These are phyloP conservation scores for Geotrypetes seraphini DNA, from an alignment of 2,797 vertebrate genomes.

Conservation along the genomic window DNA sequence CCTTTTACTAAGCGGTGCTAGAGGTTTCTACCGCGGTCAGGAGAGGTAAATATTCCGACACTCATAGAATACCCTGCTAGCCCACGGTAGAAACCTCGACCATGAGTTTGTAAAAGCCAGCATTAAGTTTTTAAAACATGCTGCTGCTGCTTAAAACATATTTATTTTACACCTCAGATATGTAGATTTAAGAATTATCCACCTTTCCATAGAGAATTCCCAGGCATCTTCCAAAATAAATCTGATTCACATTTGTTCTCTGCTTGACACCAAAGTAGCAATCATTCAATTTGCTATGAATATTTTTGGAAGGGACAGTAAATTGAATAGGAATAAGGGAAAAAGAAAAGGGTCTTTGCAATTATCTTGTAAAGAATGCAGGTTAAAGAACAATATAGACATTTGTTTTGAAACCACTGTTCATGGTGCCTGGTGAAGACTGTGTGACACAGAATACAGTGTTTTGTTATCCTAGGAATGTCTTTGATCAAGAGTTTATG, in stretches of 20 bases:
- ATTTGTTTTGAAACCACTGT: constrained; percentile 55
- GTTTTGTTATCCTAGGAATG: constrained; percentile 83
- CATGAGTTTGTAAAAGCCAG: no score
- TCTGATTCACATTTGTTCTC: not conserved
- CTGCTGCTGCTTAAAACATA: no score
- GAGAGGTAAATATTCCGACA: no score
- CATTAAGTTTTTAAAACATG: no score
- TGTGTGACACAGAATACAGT: constrained; percentile 63
- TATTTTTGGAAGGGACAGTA: constrained; percentile 8
- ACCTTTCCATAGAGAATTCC: no score
- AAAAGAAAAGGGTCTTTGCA: constrained; percentile 25
- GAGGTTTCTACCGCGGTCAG: no score
- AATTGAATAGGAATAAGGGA: not conserved
- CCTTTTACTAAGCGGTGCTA: no score
- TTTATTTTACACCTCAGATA: no score
- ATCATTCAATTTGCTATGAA: not conserved
- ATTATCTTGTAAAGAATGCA: constrained; percentile 15
- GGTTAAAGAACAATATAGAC: constrained; percentile 46
- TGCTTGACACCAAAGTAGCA: not conserved
- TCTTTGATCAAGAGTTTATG: constrained; percentile 79
- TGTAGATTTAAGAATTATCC: no score
- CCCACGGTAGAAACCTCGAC: no score
- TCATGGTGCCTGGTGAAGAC: constrained; percentile 43
- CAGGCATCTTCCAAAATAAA: no score
- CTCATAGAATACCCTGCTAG: no score